These are phyloP conservation scores for Andricus grossulariae DNA, from an alignment of 1,140 invertebrate genomes.

Conservation along the genomic window DNA sequence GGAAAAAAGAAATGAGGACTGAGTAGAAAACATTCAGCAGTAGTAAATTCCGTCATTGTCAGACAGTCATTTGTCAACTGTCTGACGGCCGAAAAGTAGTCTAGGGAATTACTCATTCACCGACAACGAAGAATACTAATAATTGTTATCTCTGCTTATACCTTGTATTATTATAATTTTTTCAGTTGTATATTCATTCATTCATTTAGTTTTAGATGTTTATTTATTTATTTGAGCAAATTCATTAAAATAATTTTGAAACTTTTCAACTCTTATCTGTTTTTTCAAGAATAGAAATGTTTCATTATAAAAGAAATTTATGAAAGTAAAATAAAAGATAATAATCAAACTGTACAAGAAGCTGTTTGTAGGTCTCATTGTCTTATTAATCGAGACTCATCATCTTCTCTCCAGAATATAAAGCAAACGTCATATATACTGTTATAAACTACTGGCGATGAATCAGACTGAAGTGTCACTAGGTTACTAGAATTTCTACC, in stretches of 20 bases:
- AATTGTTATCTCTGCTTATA: not conserved
- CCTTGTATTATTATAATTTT: not conserved
- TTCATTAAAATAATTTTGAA: too few species aligned
- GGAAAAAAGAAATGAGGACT: not conserved
- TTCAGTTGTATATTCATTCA: not conserved
- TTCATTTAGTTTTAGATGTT: too few species aligned
- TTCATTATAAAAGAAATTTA: too few species aligned
- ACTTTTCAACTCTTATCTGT: not conserved
- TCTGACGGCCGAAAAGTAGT: conserved; percentile 6
- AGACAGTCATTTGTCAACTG: conserved; percentile 23
- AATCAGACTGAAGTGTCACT: conserved; percentile 47
- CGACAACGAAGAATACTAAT: not conserved
- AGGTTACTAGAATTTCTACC: conserved; percentile 54
- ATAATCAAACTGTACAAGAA: not conserved
- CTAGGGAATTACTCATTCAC: not conserved
- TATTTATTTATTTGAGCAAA: too few species aligned
- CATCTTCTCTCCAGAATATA: conserved; percentile 1
- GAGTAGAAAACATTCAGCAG: conserved; percentile 8
- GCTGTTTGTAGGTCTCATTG: not conserved
- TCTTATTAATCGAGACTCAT: conserved; percentile 9
- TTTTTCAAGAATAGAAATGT: not conserved
- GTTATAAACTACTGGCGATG: conserved; percentile 10
- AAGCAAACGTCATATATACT: conserved; percentile 2
- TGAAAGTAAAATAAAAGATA: not conserved
- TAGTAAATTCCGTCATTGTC: conserved; percentile 13